Base-by-base conservation (phyloP, 2,797 vertebrate genomes). In the Gymnoscopelus microlampas region DNA sequence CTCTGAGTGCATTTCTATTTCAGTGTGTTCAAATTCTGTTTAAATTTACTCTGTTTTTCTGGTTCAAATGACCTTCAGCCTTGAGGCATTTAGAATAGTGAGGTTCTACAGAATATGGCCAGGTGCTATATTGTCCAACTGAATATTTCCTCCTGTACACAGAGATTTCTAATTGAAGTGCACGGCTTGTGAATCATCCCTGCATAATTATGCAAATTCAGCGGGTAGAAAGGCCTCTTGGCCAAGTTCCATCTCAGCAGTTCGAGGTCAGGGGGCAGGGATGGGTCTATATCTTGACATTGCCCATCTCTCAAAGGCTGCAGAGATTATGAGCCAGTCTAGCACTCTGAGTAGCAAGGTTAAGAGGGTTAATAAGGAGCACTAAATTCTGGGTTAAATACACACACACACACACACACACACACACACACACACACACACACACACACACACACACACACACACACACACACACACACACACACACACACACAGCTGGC, bases 291-390 rank as follows among this genome's bases (percentile, higher is more conserved):
- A 44, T 44, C 39, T 44, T 10, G 39, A 44, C 39, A 10, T 44
- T 44, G 9, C 39, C 8, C 39, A 44, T 44, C 39, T 44, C 39
- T 44, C 9, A 44, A 44, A 44, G 39, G 39, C 39, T 44, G 39
- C 39, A 44, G 9, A 9, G 39, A 44, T 44, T 44, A 44, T 44
- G 39, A 44, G 7, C 39, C 39, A 44, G 39, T 44, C 39, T 9
- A 44, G 39, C 65, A 80, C 79, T 78, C 80, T 71, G 76, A 79
- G 78, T 70, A 63, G 58, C 73, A 79, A 85, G 80, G 76, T 63
- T 69, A 65, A 72, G 57, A 66, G 73, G 89, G 87, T 91, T 89
- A 92, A 91, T 90, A 76, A 85, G 80, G 83, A 78, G 82, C 81
- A 81, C 61, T 24, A 77, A 71, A 77, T 76, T 76, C 74, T 58